These are phyloP conservation scores for Macroramphosus scolopax DNA, from an alignment of 2,797 vertebrate species.

Conservation along the genomic window DNA sequence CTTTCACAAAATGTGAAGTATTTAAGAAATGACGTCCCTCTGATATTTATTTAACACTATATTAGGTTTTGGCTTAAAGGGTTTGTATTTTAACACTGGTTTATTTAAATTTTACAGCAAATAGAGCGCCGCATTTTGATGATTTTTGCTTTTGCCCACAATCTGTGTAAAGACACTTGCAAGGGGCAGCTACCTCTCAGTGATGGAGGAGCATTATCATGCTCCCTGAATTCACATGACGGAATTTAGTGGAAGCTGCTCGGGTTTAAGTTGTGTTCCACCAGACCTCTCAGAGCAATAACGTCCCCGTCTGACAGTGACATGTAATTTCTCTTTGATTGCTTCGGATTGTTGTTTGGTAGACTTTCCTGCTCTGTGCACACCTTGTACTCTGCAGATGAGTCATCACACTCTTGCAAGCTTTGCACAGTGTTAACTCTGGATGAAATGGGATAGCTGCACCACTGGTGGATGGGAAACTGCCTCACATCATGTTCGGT, in stretches of 20 bases:
- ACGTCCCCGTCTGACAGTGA: constrained; percentile 40
- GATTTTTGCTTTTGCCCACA: constrained; percentile 10
- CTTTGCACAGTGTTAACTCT: constrained; percentile 44
- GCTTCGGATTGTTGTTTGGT: constrained; percentile 56
- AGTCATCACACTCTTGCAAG: constrained; percentile 57
- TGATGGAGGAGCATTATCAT: constrained; percentile 16
- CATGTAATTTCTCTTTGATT: constrained; percentile 51
- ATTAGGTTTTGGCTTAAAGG: constrained; percentile 38
- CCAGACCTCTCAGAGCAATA: constrained; percentile 34
- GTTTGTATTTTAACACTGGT: constrained; percentile 36
- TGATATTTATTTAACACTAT: constrained; percentile 69
- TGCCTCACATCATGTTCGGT: constrained; percentile 1
- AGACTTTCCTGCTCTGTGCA: constrained; percentile 43
- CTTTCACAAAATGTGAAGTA: constrained; percentile 24
- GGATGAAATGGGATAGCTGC: constrained; percentile 32
- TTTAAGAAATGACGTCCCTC: constrained; percentile 20
- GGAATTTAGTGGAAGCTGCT: constrained; percentile 27
- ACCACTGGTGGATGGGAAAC: constrained; percentile 20
- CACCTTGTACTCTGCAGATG: constrained; percentile 47
- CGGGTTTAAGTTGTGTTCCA: constrained; percentile 27
- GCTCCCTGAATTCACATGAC: constrained; percentile 33
- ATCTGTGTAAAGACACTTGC: constrained; percentile 7
- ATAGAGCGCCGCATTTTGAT: constrained; percentile 8
- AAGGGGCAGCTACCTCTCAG: constrained; percentile 8
- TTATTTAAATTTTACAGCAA: constrained; percentile 35